phyloP scores from a whole-genome alignment of 1,140 invertebrate species.

The Melitaea cinxia region DNA sequence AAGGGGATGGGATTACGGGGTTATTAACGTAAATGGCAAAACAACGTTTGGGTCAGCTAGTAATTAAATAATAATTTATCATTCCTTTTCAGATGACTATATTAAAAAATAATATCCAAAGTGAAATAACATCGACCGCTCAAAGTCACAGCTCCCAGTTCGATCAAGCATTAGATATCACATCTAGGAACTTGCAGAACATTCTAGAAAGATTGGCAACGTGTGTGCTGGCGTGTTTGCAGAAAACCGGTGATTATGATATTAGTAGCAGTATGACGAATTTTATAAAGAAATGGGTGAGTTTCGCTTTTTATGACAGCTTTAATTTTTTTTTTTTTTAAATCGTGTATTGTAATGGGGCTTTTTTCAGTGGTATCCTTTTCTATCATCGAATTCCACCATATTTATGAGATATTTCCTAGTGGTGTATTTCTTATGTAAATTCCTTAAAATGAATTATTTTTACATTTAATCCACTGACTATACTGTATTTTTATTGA shows the following conservation, averaged over 20 bases:
- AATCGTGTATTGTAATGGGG: no score
- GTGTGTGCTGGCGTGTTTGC: slow-evolving; percentile 25
- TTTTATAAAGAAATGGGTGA: slow-evolving; percentile 57
- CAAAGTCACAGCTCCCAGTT: background rate
- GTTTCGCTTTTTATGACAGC: slow-evolving; percentile 2
- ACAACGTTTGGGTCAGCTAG: no score
- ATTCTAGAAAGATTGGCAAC: slow-evolving; percentile 16
- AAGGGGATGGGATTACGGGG: no score
- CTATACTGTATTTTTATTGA: no score
- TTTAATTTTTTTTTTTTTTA: background rate
- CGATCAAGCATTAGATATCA: background rate
- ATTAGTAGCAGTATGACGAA: slow-evolving; percentile 38
- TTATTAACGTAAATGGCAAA: no score
- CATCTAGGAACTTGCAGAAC: background rate
- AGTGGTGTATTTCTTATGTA: no score
- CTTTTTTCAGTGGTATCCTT: no score
- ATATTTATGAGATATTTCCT: no score
- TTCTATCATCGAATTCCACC: no score
- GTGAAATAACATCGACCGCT: background rate
- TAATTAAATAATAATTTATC: background rate
- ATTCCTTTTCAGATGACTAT: background rate
- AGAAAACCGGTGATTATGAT: slow-evolving; percentile 32
- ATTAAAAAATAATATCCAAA: background rate
- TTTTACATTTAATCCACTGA: no score
- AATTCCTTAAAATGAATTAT: no score